phyloP scores from a whole-genome alignment of 1,140 invertebrate species.

The Zaprionus ghesquierei region DNA sequence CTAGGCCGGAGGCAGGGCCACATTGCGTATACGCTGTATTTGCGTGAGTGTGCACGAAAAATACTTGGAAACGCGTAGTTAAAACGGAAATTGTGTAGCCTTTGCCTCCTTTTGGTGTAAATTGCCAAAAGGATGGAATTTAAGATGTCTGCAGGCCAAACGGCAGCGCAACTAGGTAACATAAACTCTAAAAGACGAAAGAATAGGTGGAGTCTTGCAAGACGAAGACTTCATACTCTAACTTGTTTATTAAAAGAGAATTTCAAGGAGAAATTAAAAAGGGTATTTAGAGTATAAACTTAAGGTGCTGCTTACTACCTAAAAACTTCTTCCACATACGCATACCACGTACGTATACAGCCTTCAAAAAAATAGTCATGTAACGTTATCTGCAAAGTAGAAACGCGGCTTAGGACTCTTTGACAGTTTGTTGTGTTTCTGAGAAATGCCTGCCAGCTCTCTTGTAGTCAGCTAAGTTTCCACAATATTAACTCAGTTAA shows the following conservation, averaged over 20 bases:
- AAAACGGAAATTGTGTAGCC: slow-evolving; percentile 28
- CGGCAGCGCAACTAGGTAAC: slow-evolving; percentile 29
- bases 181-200: slow-evolving; percentile 9
- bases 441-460: slow-evolving; percentile 15
- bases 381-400: background rate
- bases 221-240: background rate
- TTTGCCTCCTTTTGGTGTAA: slow-evolving; percentile 27
- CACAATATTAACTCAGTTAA: slow-evolving; percentile 13
- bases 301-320: background rate
- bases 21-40: slow-evolving; percentile 56
- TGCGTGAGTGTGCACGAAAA: slow-evolving; percentile 23
- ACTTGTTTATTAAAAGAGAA: no score
- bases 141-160: slow-evolving; percentile 36
- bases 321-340: background rate
- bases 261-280: no score
- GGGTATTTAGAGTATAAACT: background rate
- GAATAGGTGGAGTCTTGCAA: background rate
- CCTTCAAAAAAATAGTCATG: background rate
- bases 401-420: background rate
- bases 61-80: slow-evolving; percentile 24
- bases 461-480: slow-evolving; percentile 11
- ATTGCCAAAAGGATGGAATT: slow-evolving; percentile 57
- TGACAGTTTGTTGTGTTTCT: background rate
- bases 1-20: slow-evolving; percentile 9
- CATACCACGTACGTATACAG: background rate